Evolutionary conservation across 2,113 vertebrate species (phyloP), one percentile per base, ranked within the genome.

Genomic region (Dicerorhinus sumatrensis): DNA sequence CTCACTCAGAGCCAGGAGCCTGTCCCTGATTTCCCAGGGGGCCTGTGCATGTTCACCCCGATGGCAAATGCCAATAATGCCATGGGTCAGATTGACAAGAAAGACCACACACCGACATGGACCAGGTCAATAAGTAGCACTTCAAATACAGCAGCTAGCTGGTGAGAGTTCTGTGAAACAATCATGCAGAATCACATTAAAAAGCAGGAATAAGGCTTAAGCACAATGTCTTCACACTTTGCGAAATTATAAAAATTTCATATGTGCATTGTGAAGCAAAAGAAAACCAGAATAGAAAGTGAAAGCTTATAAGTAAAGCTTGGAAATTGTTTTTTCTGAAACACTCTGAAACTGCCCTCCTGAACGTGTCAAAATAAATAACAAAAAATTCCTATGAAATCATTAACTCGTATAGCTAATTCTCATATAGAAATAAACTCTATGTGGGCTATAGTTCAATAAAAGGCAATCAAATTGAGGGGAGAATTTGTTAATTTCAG

Each of bases 111-210:
- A 16, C 25, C 2, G 21, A 46, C 3, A 0, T 4, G 20, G 25
- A 4, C 3, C 13, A 0, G 1, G 14, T 6, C 27, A 3, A 1
- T 16, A 56, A 13, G 20, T 21, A 21, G 80, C 17, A 0, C 6
- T 27, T 2, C 29, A 18, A 1, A 6, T 6, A 4, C 6, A 2
- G 21, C 6, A 5, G 11, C 31, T 1, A 4, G 25, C 8, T 0
- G 5, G 17, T 5, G 31, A 46, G 16, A 36, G 20, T 1, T 9
- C 58, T 2, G 2, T 33, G 25, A 23, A 13, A 20, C 3, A 3
- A 14, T 48, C 33, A 62, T 0, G 21, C 1, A 9, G 14, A 27
- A 36, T 33, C 36, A 63, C 29, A 14, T 3, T 9, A 21, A 17
- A 69, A 69, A 9, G 36, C 13, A 65, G 36, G 58, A 16, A 3